phyloP scores from a whole-genome alignment of 2,888 invertebrate species.

The Blastobasis adustella region DNA sequence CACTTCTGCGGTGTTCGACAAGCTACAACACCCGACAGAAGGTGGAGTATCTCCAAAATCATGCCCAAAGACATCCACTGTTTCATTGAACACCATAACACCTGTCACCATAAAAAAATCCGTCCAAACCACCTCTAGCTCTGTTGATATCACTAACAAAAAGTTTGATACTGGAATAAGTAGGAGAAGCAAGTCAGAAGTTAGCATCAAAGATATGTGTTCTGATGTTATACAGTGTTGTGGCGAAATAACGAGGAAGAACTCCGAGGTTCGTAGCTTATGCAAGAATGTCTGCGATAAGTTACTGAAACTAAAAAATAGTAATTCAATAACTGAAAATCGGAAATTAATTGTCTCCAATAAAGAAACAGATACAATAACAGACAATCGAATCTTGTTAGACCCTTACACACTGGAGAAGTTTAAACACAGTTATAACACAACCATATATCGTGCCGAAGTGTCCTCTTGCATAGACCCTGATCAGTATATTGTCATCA shows the following conservation, averaged over 20 bases:
- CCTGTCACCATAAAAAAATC: conserved; percentile 20
- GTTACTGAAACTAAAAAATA: too few species aligned
- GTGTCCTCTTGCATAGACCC: conserved; percentile 7
- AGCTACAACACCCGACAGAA: conserved; percentile 14
- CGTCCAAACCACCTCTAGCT: conserved; percentile 30
- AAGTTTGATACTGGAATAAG: conserved; percentile 9
- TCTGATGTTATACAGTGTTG: too few species aligned
- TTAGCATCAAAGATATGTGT: conserved; percentile 2
- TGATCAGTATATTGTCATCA: conserved; percentile 23
- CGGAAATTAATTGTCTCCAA: too few species aligned
- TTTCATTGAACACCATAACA: too few species aligned
- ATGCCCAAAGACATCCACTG: too few species aligned
- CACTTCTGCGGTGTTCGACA: conserved; percentile 24
- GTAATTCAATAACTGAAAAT: too few species aligned
- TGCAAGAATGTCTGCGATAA: too few species aligned
- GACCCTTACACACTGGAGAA: background rate
- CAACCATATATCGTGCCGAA: conserved; percentile 15
- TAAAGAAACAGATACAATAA: too few species aligned
- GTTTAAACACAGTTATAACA: conserved; percentile 3
- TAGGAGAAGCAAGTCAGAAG: conserved; percentile 36
- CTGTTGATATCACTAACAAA: conserved; percentile 15
- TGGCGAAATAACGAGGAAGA: too few species aligned
- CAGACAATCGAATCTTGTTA: background rate
- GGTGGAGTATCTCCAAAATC: conserved; percentile 12
- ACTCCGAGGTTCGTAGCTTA: too few species aligned